These are phyloP conservation scores for Lingula anatina DNA, from an alignment of 2,888 invertebrate species.

Conservation along the genomic window DNA sequence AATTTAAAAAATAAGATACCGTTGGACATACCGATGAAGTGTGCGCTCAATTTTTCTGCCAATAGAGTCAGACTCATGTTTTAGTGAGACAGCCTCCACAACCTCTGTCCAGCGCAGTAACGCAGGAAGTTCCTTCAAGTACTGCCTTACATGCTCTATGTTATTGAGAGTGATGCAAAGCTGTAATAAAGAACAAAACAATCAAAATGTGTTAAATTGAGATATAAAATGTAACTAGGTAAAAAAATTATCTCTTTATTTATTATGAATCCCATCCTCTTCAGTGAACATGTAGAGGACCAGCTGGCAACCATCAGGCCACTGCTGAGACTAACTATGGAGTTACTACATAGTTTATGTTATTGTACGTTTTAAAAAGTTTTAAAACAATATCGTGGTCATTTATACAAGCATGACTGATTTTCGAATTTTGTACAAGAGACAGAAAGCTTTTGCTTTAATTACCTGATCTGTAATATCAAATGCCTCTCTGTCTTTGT, in stretches of 20 bases:
- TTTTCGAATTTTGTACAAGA: not conserved
- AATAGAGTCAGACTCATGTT: conserved; percentile 29
- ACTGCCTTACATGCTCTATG: conserved; percentile 42
- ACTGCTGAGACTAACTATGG: too few species aligned
- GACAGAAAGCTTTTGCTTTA: not conserved
- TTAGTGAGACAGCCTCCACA: conserved; percentile 19
- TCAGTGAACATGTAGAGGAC: too few species aligned
- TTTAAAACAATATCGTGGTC: too few species aligned
- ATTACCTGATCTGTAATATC: conserved; percentile 44
- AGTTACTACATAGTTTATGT: too few species aligned
- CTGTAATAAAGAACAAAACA: conserved; percentile 20
- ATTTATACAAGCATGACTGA: not conserved
- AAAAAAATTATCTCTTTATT: too few species aligned
- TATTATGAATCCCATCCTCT: too few species aligned
- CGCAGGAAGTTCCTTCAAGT: conserved; percentile 30
- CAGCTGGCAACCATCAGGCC: too few species aligned
- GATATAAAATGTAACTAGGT: too few species aligned
- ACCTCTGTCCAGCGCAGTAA: conserved; percentile 31
- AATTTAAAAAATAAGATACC: too few species aligned
- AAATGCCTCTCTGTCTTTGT: conserved; percentile 32
- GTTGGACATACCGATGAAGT: too few species aligned
- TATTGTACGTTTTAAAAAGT: too few species aligned
- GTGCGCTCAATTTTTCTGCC: conserved; percentile 24
- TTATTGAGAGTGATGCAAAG: conserved; percentile 47
- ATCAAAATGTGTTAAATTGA: too few species aligned